A percentile compares a stretch with the other conserved stretches of the same genome.
These are phyloP conservation scores for Chloromyia formosa DNA, from an alignment of 2,888 invertebrate genomes.

Conservation along the genomic window DNA sequence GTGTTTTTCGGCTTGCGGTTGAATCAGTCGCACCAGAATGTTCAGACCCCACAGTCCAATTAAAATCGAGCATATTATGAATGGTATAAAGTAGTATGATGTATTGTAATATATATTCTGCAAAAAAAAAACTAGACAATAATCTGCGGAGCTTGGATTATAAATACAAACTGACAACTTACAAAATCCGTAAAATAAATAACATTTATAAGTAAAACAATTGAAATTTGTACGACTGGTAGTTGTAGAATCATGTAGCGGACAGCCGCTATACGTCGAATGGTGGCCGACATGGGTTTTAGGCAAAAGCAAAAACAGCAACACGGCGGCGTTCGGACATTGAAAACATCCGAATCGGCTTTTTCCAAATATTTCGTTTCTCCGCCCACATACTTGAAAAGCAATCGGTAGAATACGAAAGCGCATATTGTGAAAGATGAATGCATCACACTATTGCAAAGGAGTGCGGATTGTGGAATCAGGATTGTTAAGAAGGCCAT, in stretches of 20 bases:
- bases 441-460: slow-evolving; percentile 62
- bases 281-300: slow-evolving; percentile 57
- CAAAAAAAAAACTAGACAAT: slow-evolving; percentile 47
- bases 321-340: slow-evolving; percentile 59
- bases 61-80: slow-evolving; percentile 59
- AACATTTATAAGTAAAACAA: slow-evolving; percentile 60
- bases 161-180: slow-evolving; percentile 39
- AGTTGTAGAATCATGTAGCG: slow-evolving; percentile 61
- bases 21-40: slow-evolving; percentile 59
- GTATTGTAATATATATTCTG: slow-evolving; percentile 55
- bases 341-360: slow-evolving; percentile 59
- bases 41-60: slow-evolving; percentile 61
- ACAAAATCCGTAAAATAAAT: slow-evolving; percentile 57
- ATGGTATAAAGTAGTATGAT: slow-evolving; percentile 60
- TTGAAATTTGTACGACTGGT: slow-evolving; percentile 59
- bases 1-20: slow-evolving; percentile 57
- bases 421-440: slow-evolving; percentile 60
- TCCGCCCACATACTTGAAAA: slow-evolving; percentile 61
- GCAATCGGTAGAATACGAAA: slow-evolving; percentile 57
- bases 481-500: slow-evolving; percentile 59
- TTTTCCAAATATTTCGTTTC: slow-evolving; percentile 62
- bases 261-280: slow-evolving; percentile 55
- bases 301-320: slow-evolving; percentile 59
- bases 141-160: neutral
- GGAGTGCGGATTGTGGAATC: slow-evolving; percentile 59